These are phyloP conservation scores for Eubasilissa splendida DNA, from an alignment of 2,888 invertebrate species.

Conservation along the genomic window DNA sequence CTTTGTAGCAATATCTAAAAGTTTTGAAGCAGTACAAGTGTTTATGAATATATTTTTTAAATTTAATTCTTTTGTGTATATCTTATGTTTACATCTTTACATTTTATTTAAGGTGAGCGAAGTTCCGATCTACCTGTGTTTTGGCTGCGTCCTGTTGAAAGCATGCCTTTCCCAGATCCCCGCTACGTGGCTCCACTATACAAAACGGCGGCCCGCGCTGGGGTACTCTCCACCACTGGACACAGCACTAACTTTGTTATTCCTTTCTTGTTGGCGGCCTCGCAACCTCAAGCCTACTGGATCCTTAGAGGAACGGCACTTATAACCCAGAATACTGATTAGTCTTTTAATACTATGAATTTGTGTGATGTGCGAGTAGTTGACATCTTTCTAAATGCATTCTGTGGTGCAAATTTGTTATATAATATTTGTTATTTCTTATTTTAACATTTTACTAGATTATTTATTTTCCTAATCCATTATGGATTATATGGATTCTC, in stretches of 20 bases:
- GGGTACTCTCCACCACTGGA: slow-evolving; percentile 90
- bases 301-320: slow-evolving; percentile 91
- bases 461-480: no score
- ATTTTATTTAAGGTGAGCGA: slow-evolving; percentile 76
- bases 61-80: no score
- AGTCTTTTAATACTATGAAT: slow-evolving; percentile 51
- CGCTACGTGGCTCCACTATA: slow-evolving; percentile 87
- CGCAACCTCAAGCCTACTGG: slow-evolving; percentile 83
- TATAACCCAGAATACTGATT: slow-evolving; percentile 86
- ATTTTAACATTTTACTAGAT: no score
- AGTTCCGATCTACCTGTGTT: slow-evolving; percentile 80
- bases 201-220: slow-evolving; percentile 90
- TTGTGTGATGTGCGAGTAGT: no score
- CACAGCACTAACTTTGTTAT: slow-evolving; percentile 95
- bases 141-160: slow-evolving; percentile 77
- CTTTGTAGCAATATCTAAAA: no score
- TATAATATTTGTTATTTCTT: no score
- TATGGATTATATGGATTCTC: no score
- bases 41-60: no score
- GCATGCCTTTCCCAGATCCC: slow-evolving; percentile 74
- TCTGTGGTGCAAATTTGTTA: no score
- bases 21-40: no score
- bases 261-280: slow-evolving; percentile 80
- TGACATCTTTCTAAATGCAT: no score
- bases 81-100: no score